Conservation (phyloP, 2,888 invertebrate genomes). For the Pecten maximus region DNA sequence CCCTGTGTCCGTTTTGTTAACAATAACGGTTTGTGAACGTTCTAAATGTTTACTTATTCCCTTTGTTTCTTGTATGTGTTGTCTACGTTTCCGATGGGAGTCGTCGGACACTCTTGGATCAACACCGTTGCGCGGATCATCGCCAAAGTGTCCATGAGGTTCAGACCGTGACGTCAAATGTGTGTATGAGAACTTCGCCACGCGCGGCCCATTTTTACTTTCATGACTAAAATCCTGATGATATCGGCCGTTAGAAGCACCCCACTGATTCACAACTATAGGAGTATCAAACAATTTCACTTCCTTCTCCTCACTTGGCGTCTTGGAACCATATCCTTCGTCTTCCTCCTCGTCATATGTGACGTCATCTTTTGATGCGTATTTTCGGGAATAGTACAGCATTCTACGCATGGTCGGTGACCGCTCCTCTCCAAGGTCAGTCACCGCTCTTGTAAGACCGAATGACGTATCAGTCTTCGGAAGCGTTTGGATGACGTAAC, state of each 20-base stretch:
- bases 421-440: neutral
- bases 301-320: slow-evolving; percentile 54
- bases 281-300: slow-evolving; percentile 37
- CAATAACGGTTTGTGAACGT: slow-evolving; percentile 45
- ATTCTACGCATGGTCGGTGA: slow-evolving; percentile 44
- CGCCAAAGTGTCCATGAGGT: slow-evolving; percentile 49
- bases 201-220: neutral
- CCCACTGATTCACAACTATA: neutral
- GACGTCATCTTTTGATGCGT: slow-evolving; percentile 46
- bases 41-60: slow-evolving; percentile 44
- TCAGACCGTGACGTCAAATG: slow-evolving; percentile 47
- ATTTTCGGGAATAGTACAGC: slow-evolving; percentile 49
- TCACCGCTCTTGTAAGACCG: neutral
- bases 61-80: neutral
- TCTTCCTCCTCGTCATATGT: slow-evolving; percentile 47
- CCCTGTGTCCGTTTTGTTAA: slow-evolving; percentile 23
- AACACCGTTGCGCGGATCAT: slow-evolving; percentile 40
- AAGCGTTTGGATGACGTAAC: neutral
- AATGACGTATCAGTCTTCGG: neutral
- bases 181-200: slow-evolving; percentile 54
- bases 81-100: slow-evolving; percentile 38
- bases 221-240: neutral
- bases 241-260: neutral
- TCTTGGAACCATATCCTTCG: slow-evolving; percentile 56
- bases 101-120: neutral